phyloP scores from a whole-genome alignment of 1,140 invertebrate genomes.

The Hycleus phaleratus region DNA sequence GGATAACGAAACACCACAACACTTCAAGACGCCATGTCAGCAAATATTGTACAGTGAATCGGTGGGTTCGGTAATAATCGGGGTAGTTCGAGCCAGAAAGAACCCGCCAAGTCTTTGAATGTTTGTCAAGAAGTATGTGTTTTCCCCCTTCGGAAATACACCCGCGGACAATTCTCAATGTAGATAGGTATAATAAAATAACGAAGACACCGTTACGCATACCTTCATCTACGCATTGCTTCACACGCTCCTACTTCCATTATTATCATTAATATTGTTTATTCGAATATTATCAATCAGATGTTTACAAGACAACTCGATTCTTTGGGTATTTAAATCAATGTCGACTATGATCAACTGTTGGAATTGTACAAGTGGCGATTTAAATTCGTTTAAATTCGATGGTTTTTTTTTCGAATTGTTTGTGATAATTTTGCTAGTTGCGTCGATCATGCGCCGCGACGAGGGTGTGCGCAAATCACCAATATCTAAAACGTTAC shows the following conservation, averaged over 20 bases:
- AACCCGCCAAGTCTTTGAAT: slow-evolving; percentile 34
- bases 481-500: slow-evolving; percentile 32
- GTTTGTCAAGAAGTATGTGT: slow-evolving; percentile 22
- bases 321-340: background rate
- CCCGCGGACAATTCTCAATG: slow-evolving; percentile 12
- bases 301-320: background rate
- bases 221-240: slow-evolving; percentile 21
- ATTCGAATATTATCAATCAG: too few species aligned
- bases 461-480: slow-evolving; percentile 35
- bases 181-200: background rate
- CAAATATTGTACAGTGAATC: slow-evolving; percentile 26
- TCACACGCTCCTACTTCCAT: too few species aligned
- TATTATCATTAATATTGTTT: too few species aligned
- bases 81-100: slow-evolving; percentile 35
- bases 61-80: slow-evolving; percentile 32
- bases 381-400: background rate
- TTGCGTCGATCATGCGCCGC: slow-evolving; percentile 24
- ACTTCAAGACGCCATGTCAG: slow-evolving; percentile 43
- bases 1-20: slow-evolving; percentile 36
- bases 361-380: background rate
- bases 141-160: slow-evolving; percentile 22
- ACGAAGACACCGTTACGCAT: slow-evolving; percentile 30
- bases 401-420: background rate
- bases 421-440: too few species aligned
- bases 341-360: background rate